A percentile compares a stretch with the other conserved stretches of the same genome.
Evolutionary conservation across 1,140 invertebrate species (phyloP).

Genomic region (Aculops lycopersici): DNA sequence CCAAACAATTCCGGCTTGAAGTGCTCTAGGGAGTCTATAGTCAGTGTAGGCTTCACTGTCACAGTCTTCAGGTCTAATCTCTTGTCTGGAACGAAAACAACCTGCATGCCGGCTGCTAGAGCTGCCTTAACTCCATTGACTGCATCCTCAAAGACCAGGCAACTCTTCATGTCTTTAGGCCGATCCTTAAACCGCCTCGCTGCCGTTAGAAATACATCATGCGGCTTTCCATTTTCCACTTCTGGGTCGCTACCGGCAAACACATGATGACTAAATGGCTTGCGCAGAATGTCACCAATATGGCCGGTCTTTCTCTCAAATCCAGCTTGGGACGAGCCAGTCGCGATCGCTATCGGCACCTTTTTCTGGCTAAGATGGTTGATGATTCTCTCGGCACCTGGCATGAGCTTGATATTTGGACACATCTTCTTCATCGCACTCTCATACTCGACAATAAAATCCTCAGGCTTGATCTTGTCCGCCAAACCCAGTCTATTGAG

Average conservation of each 20-base stretch:
- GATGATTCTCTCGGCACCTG: constrained; percentile 6
- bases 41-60: constrained; percentile 1
- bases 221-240: constrained; percentile 7
- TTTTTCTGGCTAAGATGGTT: constrained; percentile 6
- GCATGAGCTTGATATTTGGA: constrained; percentile 7
- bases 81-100: constrained; percentile 7
- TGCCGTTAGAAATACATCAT: constrained; percentile 6
- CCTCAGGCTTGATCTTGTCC: no score
- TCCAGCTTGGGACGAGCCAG: constrained; percentile 1
- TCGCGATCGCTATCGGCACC: constrained; percentile 9
- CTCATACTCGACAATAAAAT: no score
- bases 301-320: constrained; percentile 3
- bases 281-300: constrained; percentile 3
- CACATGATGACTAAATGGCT: constrained; percentile 8
- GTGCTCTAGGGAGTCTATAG: constrained; percentile 7
- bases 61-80: constrained; percentile 1
- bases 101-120: constrained; percentile 8
- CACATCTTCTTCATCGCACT: no score
- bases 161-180: constrained; percentile 1
- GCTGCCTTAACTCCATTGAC: constrained; percentile 6
- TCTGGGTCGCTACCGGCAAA: constrained; percentile 7
- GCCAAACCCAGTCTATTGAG: no score
- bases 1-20: constrained; percentile 9
- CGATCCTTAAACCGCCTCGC: constrained; percentile 2
- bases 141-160: constrained; percentile 10